Base-by-base conservation (phyloP, 2,888 invertebrate species). In the Spicauda simplicius region DNA sequence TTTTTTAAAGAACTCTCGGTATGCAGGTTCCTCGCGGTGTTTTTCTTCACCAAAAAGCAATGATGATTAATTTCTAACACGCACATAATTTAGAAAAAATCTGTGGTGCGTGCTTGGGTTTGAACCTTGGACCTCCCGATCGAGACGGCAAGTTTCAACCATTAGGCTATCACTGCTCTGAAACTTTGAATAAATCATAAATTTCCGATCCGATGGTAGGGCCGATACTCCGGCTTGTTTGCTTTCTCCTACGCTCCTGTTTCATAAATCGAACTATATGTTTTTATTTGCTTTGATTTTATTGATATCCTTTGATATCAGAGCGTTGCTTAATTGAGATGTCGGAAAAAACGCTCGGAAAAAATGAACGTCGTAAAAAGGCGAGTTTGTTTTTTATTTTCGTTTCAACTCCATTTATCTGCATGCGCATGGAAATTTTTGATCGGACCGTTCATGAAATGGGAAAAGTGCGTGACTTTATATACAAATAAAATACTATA, bases 241-340 rank as follows among this genome's bases (percentile, higher is more conserved):
- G 25, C 59, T 16, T 33, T 16, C 33, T 33, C 55, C 16, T n/a
- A 8, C 52, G 33, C 50, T 52, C 60, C 37, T 37, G 16, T 60
- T 58, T 58, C 59, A 37, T 53, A 60, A 52, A 61, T 52, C 61
- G 37, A 61, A 61, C 61, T 66, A 56, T 66, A 69, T 70, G 69
- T 71, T 71, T 37, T 71, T 68, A 72, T 72, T 70, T 72, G 65
- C 69, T 71, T 69, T 57, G 61, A 69, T 69, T 73, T 72, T 68
- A 74, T 72, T 71, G 72, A 63, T 61, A 68, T 70, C 72, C 72
- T 74, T 73, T 74, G 73, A 74, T 74, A 73, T 66, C 70, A 69
- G 73, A 74, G 70, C 71, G 68, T 33, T 68, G 71, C 69, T 73
- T 74, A 74, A 74, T 74, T 74, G 72, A 69, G 33, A 61, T 61